These are phyloP conservation scores for Lepus americanus DNA, from an alignment of 2,113 vertebrate species.

Conservation along the genomic window DNA sequence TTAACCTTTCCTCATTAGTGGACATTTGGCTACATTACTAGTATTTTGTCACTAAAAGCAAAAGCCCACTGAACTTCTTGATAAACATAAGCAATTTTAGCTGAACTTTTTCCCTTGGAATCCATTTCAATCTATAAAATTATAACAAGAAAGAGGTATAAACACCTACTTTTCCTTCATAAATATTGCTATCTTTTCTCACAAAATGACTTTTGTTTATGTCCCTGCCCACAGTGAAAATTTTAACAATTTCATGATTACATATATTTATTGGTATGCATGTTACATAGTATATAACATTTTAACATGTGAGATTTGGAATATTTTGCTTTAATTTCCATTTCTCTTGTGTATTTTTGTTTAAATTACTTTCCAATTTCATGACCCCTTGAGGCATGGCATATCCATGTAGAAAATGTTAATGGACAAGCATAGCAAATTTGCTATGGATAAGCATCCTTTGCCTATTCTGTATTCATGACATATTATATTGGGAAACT, in stretches of 20 bases:
- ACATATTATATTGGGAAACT: not conserved
- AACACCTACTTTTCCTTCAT: not conserved
- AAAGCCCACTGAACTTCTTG: conserved; percentile 15
- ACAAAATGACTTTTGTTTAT: not conserved
- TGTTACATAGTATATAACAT: not conserved
- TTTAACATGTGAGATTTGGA: conserved; percentile 18
- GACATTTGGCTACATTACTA: not conserved
- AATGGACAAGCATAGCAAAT: not conserved
- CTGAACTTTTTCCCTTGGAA: not conserved
- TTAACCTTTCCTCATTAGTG: not conserved
- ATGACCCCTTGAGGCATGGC: not conserved
- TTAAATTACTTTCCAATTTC: not conserved
- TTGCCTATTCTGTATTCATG: not conserved
- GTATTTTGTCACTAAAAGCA: not conserved
- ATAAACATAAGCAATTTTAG: not conserved
- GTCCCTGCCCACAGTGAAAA: not conserved
- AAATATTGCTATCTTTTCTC: not conserved
- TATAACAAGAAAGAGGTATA: not conserved
- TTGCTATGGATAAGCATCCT: not conserved
- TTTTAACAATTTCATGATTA: not conserved
- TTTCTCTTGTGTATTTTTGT: not conserved
- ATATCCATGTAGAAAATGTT: not conserved
- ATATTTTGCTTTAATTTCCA: not conserved
- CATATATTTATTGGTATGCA: not conserved
- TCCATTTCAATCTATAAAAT: not conserved